Percentiles rank a stretch among this genome's conserved stretches.
phyloP scores from a whole-genome alignment of 2,113 vertebrate genomes.

The Muntiacus reevesi region DNA sequence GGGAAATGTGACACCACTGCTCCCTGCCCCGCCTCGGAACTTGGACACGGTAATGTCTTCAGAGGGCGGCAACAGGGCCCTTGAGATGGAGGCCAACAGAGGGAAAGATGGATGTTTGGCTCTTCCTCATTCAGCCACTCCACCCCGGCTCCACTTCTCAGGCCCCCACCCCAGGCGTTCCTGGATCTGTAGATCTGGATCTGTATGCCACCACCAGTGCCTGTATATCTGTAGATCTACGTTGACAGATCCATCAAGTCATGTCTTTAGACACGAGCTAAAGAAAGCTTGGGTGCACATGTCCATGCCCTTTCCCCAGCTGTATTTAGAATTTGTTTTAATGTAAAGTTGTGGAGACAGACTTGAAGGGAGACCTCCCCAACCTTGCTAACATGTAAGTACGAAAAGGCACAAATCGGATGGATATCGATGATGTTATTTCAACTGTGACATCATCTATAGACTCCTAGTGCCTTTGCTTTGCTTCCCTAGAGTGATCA shows the following conservation, averaged over 20 bases:
- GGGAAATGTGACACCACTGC: not conserved
- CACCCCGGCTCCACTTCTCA: not conserved
- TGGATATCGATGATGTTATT: constrained; percentile 86
- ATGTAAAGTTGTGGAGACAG: constrained; percentile 83
- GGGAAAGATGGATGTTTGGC: not conserved
- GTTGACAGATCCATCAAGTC: not conserved
- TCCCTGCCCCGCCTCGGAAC: not conserved
- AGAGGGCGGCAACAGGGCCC: not conserved
- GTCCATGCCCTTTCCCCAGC: not conserved
- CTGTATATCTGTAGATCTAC: not conserved
- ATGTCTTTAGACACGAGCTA: not conserved
- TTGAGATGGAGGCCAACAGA: constrained; percentile 1
- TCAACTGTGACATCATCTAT: constrained; percentile 84
- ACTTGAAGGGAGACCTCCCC: constrained; percentile 84
- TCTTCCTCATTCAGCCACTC: not conserved
- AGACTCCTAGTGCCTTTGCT: constrained; percentile 90
- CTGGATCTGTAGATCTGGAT: not conserved
- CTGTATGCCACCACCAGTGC: not conserved
- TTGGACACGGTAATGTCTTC: not conserved
- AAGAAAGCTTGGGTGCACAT: not conserved
- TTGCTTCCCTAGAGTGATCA: constrained; percentile 89
- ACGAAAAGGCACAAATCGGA: constrained; percentile 83
- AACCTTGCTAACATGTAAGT: constrained; percentile 87
- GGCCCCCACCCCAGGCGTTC: not conserved
- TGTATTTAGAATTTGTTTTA: constrained; percentile 65